Percentiles rank a stretch among this genome's conserved stretches.
Conservation (phyloP, 2,797 vertebrate genomes). For the Notolabrus celidotus region DNA sequence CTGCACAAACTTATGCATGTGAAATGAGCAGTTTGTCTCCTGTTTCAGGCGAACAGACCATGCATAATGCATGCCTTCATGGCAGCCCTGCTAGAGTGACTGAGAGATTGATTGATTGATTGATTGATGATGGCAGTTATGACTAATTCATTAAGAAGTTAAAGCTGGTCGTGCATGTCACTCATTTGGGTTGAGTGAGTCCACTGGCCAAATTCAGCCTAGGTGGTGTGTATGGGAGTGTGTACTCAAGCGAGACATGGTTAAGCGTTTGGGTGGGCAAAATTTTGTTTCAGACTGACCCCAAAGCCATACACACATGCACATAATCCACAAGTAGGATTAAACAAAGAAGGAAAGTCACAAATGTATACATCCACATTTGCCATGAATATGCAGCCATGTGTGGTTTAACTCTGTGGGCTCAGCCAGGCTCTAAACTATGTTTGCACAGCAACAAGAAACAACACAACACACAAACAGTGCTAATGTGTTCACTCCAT, state of each 20-base stretch:
- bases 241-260: conserved; percentile 46
- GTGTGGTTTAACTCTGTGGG: conserved; percentile 48
- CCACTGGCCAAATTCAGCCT: conserved; percentile 23
- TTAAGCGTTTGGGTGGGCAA: conserved; percentile 23
- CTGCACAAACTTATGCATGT: conserved; percentile 66
- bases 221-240: conserved; percentile 23
- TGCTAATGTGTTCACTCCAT: conserved; percentile 35
- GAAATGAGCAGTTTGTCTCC: conserved; percentile 70
- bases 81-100: conserved; percentile 64
- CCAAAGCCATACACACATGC: conserved; percentile 32
- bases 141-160: conserved; percentile 82
- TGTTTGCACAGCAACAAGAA: conserved; percentile 50
- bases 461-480: conserved; percentile 38
- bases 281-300: conserved; percentile 65
- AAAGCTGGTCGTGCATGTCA: conserved; percentile 68
- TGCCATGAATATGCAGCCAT: conserved; percentile 50
- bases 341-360: conserved; percentile 25
- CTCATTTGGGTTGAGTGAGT: conserved; percentile 66
- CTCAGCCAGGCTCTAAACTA: conserved; percentile 52
- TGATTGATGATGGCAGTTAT: conserved; percentile 83
- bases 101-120: conserved; percentile 80
- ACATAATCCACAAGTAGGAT: conserved; percentile 34
- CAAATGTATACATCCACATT: conserved; percentile 30
- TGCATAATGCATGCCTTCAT: conserved; percentile 77
- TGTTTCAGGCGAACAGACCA: conserved; percentile 54